A percentile compares a stretch with the other conserved stretches of the same genome.
phyloP scores from a whole-genome alignment of 92 coral and sea anemone species.

The Parazoanthus atlanticus region DNA sequence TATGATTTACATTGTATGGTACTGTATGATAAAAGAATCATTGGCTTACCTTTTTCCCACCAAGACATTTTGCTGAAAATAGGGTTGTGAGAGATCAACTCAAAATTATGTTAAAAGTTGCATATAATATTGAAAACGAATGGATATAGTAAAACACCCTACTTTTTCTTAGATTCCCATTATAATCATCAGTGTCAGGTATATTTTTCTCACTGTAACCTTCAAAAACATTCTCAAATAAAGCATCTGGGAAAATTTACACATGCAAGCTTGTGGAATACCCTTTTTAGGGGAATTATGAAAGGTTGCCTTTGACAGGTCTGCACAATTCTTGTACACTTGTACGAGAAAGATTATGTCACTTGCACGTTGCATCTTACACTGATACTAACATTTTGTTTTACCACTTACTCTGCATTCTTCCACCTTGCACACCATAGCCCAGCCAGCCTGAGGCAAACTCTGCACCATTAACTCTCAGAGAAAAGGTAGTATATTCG shows the following conservation, averaged over 20 bases:
- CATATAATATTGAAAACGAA: no score
- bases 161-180: no score
- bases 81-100: no score
- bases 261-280: not conserved
- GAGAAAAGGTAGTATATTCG: conserved; percentile 59
- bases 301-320: not conserved
- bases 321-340: not conserved
- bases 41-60: no score
- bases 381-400: conserved; percentile 13
- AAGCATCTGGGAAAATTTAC: not conserved
- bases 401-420: conserved; percentile 14
- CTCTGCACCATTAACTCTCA: conserved; percentile 52
- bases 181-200: no score
- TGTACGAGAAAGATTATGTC: not conserved
- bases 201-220: no score
- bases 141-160: no score
- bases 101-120: no score
- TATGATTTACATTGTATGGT: no score
- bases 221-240: not conserved
- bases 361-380: not conserved
- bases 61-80: no score
- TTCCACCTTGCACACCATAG: conserved; percentile 45
- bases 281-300: not conserved
- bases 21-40: no score
- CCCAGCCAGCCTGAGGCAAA: conserved; percentile 37